Conservation (phyloP, 37 sponge, comb jelly and placozoan genomes). For the Beroe forskalii region DNA sequence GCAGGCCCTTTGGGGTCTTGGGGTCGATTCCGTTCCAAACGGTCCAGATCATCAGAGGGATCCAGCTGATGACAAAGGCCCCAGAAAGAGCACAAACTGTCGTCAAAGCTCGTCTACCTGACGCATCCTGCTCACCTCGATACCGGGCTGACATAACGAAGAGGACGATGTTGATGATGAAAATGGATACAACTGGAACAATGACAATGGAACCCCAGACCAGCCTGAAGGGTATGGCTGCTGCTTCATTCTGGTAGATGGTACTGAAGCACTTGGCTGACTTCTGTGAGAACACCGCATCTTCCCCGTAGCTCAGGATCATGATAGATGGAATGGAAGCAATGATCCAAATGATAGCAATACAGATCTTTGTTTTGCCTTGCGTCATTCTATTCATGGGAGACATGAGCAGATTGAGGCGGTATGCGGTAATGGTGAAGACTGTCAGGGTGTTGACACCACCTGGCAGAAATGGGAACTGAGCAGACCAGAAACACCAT, state of each 20-base stretch:
- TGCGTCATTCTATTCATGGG: background rate
- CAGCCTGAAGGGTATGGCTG: background rate
- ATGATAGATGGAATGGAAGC: background rate
- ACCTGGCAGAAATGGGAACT: background rate
- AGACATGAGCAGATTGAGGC: conserved; percentile 1
- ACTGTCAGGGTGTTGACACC: conserved; percentile 34
- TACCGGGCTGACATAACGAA: background rate
- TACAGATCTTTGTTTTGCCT: background rate
- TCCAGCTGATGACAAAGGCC: background rate
- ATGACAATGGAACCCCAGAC: background rate
- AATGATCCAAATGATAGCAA: background rate
- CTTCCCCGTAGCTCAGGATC: background rate
- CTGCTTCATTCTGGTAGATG: background rate
- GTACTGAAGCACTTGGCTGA: conserved; percentile 37
- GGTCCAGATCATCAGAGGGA: background rate
- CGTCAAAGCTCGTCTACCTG: background rate
- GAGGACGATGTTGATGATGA: conserved; percentile 15
- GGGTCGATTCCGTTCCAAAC: conserved; percentile 6
- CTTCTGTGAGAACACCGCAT: background rate
- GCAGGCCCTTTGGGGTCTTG: background rate
- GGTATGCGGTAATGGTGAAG: conserved; percentile 6
- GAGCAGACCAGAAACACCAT: conserved; percentile 3
- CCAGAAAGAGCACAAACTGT: conserved; percentile 25
- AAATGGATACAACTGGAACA: conserved; percentile 19
- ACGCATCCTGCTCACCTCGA: background rate